phyloP scores from a whole-genome alignment of 2,797 vertebrate genomes.

The Sebastes melanostomus region DNA sequence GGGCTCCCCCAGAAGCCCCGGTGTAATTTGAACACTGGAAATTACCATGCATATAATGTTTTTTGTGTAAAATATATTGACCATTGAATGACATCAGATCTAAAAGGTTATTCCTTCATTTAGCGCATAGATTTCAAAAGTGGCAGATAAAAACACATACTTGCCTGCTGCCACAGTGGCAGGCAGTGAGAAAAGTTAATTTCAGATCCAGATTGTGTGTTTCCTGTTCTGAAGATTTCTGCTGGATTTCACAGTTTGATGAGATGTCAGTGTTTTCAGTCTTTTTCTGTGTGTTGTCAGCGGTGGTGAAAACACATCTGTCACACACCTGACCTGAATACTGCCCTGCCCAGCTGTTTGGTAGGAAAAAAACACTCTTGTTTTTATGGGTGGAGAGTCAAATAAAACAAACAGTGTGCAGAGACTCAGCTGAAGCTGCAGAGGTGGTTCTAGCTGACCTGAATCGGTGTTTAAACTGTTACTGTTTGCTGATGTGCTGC shows the following conservation, averaged over 20 bases:
- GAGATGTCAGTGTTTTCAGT: not conserved
- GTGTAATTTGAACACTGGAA: too few species aligned
- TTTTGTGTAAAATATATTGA: too few species aligned
- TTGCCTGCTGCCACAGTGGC: too few species aligned
- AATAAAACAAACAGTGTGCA: not conserved
- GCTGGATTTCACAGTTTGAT: not conserved
- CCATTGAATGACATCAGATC: too few species aligned
- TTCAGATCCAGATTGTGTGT: not conserved
- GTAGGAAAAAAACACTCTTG: not conserved
- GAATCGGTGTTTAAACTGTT: not conserved
- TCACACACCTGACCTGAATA: constrained; percentile 4
- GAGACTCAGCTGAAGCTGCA: not conserved
- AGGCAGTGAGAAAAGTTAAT: too few species aligned
- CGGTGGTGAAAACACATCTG: constrained; percentile 1
- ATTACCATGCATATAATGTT: too few species aligned
- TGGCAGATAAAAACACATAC: too few species aligned
- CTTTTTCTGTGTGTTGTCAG: not conserved
- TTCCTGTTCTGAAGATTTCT: not conserved
- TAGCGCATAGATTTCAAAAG: too few species aligned
- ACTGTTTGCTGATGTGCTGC: not conserved
- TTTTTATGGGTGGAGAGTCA: not conserved
- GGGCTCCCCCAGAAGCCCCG: too few species aligned
- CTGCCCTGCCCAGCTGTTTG: not conserved
- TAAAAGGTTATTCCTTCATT: too few species aligned
- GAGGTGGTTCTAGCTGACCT: not conserved